Percentiles rank a stretch among this genome's conserved stretches.
These are phyloP conservation scores for Genyomyrus donnyi DNA, from an alignment of 2,113 vertebrate genomes.

Conservation along the genomic window DNA sequence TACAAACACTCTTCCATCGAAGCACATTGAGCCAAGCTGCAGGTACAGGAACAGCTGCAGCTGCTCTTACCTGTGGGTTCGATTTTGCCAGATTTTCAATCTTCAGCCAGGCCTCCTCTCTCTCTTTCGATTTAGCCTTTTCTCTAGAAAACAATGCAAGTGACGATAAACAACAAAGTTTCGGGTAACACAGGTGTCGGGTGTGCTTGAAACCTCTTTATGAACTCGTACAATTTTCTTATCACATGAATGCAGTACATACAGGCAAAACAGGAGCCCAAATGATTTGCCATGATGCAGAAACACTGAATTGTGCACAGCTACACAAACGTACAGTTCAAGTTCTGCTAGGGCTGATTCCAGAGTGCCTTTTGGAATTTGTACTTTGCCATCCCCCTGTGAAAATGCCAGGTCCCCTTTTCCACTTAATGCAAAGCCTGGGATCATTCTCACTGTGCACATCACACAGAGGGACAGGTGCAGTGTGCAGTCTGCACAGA, in stretches of 20 bases:
- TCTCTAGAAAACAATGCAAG: constrained; percentile 63
- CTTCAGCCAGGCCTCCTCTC: constrained; percentile 97
- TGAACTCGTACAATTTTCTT: neutral
- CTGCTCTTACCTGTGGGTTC: constrained; percentile 81
- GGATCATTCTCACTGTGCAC: neutral
- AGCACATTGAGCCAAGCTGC: neutral
- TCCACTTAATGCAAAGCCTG: neutral
- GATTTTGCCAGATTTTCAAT: constrained; percentile 97
- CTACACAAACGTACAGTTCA: neutral
- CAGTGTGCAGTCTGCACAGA: neutral
- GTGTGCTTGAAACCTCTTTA: neutral
- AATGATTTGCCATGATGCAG: neutral
- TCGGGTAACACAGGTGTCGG: neutral
- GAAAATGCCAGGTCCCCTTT: neutral
- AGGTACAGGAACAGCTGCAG: neutral
- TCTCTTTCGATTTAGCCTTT: constrained; percentile 93
- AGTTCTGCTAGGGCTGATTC: neutral
- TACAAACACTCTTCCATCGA: neutral
- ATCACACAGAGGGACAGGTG: neutral
- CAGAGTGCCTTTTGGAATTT: neutral
- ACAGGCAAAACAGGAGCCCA: neutral
- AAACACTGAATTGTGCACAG: neutral
- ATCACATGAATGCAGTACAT: neutral
- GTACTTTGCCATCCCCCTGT: neutral
- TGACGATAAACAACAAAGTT: neutral